phyloP scores from a whole-genome alignment of 2,113 vertebrate species.

The Thamnophis sirtalis region DNA sequence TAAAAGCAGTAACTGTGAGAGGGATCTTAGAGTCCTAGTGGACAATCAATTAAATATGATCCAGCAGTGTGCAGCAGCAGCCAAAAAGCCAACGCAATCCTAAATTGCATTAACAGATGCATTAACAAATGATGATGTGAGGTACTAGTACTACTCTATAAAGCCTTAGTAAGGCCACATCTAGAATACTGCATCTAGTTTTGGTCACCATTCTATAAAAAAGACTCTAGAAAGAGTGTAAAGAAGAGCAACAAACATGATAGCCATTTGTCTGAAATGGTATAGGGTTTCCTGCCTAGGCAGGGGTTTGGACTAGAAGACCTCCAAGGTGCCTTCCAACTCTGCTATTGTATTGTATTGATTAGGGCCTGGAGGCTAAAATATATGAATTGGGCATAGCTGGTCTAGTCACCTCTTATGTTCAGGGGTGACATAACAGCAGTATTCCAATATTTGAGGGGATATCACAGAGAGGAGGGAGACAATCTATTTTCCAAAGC shows the following conservation, averaged over 20 bases:
- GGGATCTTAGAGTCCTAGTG: not conserved
- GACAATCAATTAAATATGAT: not conserved
- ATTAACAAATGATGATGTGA: not conserved
- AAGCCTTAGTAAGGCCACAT: not conserved
- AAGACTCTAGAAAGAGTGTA: not conserved
- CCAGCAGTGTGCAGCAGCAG: not conserved
- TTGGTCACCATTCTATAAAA: not conserved
- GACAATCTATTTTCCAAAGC: too few species aligned
- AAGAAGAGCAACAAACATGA: not conserved
- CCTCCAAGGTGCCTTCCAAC: too few species aligned
- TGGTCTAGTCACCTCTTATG: too few species aligned
- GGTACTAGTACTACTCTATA: not conserved
- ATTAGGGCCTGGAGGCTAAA: not conserved
- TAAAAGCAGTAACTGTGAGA: not conserved
- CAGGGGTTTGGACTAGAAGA: too few species aligned
- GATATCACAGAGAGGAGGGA: too few species aligned
- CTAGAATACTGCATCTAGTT: not conserved
- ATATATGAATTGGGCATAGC: not conserved
- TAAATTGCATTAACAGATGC: not conserved
- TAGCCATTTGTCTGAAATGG: too few species aligned
- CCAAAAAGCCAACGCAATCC: not conserved
- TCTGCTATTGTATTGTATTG: too few species aligned
- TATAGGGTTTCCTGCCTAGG: too few species aligned
- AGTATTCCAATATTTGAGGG: too few species aligned
- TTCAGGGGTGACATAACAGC: too few species aligned